Conservation (phyloP, 2,113 vertebrate genomes). For the Oncorhynchus keta region DNA sequence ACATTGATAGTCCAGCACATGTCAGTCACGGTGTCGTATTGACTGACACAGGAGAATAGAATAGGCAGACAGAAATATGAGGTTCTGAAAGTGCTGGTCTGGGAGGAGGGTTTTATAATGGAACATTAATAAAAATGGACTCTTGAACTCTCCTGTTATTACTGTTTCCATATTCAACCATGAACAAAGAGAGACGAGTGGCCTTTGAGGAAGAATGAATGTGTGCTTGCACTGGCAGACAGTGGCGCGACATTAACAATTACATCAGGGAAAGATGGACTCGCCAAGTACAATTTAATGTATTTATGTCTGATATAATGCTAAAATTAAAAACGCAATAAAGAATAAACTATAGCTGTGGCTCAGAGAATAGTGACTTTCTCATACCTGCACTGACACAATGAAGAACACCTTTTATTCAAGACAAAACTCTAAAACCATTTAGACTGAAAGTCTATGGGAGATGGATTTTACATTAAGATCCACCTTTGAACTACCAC, state of each 20-base stretch:
- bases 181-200: slow-evolving; percentile 32
- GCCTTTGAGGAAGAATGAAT: slow-evolving; percentile 24
- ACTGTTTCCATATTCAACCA: slow-evolving; percentile 38
- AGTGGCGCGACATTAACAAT: slow-evolving; percentile 9
- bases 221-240: background rate
- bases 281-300: slow-evolving; percentile 6
- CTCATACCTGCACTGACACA: slow-evolving; percentile 10
- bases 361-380: background rate
- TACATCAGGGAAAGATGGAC: slow-evolving; percentile 18
- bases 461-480: background rate
- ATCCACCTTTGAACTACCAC: background rate
- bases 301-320: slow-evolving; percentile 5
- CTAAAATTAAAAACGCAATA: slow-evolving; percentile 17
- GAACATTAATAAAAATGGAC: slow-evolving; percentile 39
- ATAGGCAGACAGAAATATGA: slow-evolving; percentile 1
- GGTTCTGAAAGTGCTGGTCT: slow-evolving; percentile 23
- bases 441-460: background rate
- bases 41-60: slow-evolving; percentile 1
- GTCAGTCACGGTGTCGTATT: slow-evolving; percentile 4
- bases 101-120: slow-evolving; percentile 4
- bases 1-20: background rate
- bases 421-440: slow-evolving; percentile 19
- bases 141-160: slow-evolving; percentile 28
- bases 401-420: background rate
- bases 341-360: background rate